phyloP scores from a whole-genome alignment of 2,113 vertebrate genomes.

The Chloropsis cyanopogon region DNA sequence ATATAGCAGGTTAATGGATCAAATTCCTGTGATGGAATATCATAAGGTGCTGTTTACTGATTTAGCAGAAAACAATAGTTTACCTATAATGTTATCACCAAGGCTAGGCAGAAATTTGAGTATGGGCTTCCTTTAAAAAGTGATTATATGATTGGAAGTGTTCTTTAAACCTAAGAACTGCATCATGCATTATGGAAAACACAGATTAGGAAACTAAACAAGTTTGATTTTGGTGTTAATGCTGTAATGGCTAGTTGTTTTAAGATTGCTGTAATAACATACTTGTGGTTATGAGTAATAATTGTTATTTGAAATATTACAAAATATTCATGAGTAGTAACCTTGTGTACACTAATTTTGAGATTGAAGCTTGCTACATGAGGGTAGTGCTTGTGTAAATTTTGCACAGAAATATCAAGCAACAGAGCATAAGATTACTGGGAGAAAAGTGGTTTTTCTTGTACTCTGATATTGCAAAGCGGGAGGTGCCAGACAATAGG shows the following conservation, averaged over 20 bases:
- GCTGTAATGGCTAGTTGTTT: slow-evolving; percentile 12
- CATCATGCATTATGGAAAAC: not conserved
- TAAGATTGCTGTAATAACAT: slow-evolving; percentile 21
- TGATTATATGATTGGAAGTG: not conserved
- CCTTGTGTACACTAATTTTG: not conserved
- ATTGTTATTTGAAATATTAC: slow-evolving; percentile 24
- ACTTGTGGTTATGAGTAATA: slow-evolving; percentile 34
- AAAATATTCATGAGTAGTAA: not conserved
- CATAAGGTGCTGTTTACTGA: not conserved
- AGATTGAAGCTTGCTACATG: not conserved
- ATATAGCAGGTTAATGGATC: not conserved
- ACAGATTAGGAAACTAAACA: not conserved
- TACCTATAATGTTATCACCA: not conserved
- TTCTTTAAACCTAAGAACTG: not conserved
- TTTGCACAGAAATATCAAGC: not conserved
- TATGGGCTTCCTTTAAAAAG: not conserved
- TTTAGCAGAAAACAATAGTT: not conserved
- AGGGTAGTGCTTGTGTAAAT: not conserved
- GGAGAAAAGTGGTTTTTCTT: not conserved
- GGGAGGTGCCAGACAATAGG: slow-evolving; percentile 16
- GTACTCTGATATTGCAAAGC: not conserved
- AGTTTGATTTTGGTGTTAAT: slow-evolving; percentile 27
- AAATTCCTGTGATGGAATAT: not conserved
- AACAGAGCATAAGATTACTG: not conserved
- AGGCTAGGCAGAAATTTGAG: not conserved